Percentiles rank a stretch among this genome's conserved stretches.
phyloP scores from a whole-genome alignment of 1,140 invertebrate genomes.

The Drosophila pallidifrons region DNA sequence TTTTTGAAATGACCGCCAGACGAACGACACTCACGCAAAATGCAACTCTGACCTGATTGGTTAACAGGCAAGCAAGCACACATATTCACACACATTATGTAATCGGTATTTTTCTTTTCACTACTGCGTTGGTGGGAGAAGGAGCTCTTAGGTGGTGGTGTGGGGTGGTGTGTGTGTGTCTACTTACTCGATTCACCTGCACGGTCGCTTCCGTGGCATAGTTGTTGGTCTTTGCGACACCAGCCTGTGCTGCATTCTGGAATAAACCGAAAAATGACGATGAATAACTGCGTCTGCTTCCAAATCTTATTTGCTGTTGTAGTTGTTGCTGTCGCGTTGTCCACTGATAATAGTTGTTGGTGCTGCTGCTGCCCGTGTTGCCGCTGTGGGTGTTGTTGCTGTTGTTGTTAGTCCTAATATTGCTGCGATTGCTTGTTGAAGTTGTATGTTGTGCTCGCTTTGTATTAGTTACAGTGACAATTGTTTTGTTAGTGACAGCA shows the following conservation, averaged over 20 bases:
- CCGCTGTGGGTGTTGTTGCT: conserved; percentile 12
- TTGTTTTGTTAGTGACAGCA: conserved; percentile 32
- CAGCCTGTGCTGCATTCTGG: conserved; percentile 80
- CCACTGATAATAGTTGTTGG: conserved; percentile 13
- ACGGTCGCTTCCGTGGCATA: conserved; percentile 84
- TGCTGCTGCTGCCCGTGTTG: conserved; percentile 19
- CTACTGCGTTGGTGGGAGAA: conserved; percentile 1
- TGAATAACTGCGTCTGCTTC: conserved; percentile 72
- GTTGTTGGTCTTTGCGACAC: conserved; percentile 78
- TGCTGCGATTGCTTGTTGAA: conserved; percentile 18
- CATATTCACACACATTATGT: conserved; percentile 57
- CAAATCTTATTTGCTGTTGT: conserved; percentile 40
- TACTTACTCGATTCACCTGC: conserved; percentile 79
- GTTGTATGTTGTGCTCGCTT: conserved; percentile 31
- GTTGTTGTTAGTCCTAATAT: conserved; percentile 24
- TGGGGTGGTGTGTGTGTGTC: background rate
- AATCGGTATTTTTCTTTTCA: conserved; percentile 50
- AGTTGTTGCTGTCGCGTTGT: conserved; percentile 34
- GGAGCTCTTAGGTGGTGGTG: background rate
- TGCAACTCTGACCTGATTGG: conserved; percentile 68
- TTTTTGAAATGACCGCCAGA: conserved; percentile 9
- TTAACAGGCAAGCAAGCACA: conserved; percentile 12
- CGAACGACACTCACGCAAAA: conserved; percentile 2
- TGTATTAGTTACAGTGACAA: conserved; percentile 33
- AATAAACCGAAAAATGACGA: conserved; percentile 85